Conservation (phyloP, 2,113 vertebrate genomes). For the Carassius auratus region DNA sequence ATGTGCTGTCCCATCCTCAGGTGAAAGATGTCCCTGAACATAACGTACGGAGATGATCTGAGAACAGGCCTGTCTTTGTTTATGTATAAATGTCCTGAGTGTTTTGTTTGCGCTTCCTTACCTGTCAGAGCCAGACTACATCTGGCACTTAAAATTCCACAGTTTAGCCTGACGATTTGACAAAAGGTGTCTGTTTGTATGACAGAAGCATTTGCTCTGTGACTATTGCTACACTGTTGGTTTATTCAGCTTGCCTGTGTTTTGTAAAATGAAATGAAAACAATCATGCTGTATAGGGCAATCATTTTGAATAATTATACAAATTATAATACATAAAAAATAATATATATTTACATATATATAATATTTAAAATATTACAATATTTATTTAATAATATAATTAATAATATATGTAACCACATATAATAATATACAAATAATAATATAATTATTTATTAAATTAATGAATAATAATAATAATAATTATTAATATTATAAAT, state of each 20-base stretch:
- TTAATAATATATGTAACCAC: no score
- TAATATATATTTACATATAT: no score
- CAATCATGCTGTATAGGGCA: no score
- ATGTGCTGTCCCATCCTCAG: background rate
- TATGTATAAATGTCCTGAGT: slow-evolving; percentile 22
- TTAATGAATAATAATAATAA: no score
- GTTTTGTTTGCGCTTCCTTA: slow-evolving; percentile 31
- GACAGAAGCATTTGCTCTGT: slow-evolving; percentile 3
- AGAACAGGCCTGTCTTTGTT: slow-evolving; percentile 30
- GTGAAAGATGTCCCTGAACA: slow-evolving; percentile 13
- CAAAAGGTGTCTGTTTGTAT: background rate
- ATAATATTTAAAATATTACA: no score
- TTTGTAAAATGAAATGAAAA: no score
- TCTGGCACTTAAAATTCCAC: slow-evolving; percentile 44
- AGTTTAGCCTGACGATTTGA: background rate
- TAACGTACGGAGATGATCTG: background rate
- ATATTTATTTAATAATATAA: no score
- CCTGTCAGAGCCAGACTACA: background rate
- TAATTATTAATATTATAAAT: no score
- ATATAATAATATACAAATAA: no score
- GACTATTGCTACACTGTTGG: background rate
- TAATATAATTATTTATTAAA: no score
- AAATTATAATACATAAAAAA: no score
- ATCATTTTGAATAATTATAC: no score
- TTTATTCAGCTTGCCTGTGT: background rate